Evolutionary conservation across 2,888 invertebrate species (phyloP).

Genomic region (Cryptosula pallasiana): DNA sequence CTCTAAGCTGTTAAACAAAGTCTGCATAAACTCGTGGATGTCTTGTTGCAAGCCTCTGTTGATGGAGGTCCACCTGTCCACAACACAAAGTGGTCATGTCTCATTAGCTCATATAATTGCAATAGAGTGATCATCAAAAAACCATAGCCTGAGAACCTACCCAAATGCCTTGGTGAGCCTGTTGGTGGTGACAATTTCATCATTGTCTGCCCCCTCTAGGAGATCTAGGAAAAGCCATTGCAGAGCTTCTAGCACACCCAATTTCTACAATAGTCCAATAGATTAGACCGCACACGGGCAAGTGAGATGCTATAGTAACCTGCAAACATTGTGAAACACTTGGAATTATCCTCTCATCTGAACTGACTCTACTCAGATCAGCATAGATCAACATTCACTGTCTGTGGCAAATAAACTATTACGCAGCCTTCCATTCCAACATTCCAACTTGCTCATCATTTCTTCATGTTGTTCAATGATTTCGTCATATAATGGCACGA

Average conservation of each 20-base stretch:
- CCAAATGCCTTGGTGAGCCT: slow-evolving; percentile 18
- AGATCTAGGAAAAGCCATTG: slow-evolving; percentile 17
- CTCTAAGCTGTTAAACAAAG: slow-evolving; percentile 2
- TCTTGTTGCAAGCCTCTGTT: slow-evolving; percentile 20
- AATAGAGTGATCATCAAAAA: background rate
- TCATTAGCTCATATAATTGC: background rate
- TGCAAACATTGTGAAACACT: too few species aligned
- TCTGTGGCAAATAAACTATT: too few species aligned
- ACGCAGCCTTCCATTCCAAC: too few species aligned
- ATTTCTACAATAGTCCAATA: slow-evolving; percentile 6
- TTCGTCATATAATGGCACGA: too few species aligned
- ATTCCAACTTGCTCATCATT: too few species aligned
- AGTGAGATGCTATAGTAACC: too few species aligned
- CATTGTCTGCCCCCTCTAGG: background rate
- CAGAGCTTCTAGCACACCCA: background rate
- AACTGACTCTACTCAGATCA: too few species aligned
- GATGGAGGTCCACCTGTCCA: background rate
- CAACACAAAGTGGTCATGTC: background rate
- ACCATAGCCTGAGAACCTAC: background rate
- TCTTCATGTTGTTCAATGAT: too few species aligned
- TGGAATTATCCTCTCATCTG: too few species aligned
- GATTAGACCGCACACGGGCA: too few species aligned
- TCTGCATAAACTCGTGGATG: slow-evolving; percentile 21
- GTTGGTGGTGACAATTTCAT: slow-evolving; percentile 14
- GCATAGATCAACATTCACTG: too few species aligned